These are phyloP conservation scores for Zaprionus lineosus DNA, from an alignment of 2,888 invertebrate species.

Conservation along the genomic window DNA sequence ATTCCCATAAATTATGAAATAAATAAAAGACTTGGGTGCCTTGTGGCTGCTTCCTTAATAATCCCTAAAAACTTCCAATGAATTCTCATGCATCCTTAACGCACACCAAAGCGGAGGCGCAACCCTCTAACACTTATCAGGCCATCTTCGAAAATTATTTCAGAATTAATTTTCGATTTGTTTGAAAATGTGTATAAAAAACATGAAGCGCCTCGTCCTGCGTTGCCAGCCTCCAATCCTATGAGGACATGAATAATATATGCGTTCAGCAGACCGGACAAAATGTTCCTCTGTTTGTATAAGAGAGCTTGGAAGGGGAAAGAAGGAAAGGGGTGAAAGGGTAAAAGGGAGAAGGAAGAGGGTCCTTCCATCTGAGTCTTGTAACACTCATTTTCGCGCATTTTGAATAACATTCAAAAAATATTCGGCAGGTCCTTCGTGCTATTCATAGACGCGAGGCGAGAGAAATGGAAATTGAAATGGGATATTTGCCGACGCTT, in stretches of 20 bases:
- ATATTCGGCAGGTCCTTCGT: conserved; percentile 25
- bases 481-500: conserved; percentile 48
- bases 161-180: conserved; percentile 78
- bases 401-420: conserved; percentile 61
- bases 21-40: too few species aligned
- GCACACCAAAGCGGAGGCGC: conserved; percentile 35
- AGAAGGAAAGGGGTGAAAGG: too few species aligned
- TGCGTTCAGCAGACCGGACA: conserved; percentile 27
- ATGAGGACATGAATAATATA: conserved; percentile 64
- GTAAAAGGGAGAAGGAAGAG: too few species aligned
- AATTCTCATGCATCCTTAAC: conserved; percentile 71
- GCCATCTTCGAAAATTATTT: conserved; percentile 69
- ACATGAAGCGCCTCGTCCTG: not conserved
- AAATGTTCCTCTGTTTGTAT: too few species aligned
- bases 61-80: conserved; percentile 52
- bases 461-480: conserved; percentile 23
- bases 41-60: too few species aligned
- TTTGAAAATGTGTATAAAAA: conserved; percentile 41
- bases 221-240: not conserved
- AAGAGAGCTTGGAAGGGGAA: too few species aligned
- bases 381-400: conserved; percentile 46
- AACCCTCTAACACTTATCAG: conserved; percentile 43
- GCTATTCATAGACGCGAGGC: conserved; percentile 55
- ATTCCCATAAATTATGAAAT: too few species aligned
- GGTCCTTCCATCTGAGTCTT: not conserved